Evolutionary conservation across 2,888 invertebrate genomes (phyloP).

Genomic region (Siphlonurus alternatus): DNA sequence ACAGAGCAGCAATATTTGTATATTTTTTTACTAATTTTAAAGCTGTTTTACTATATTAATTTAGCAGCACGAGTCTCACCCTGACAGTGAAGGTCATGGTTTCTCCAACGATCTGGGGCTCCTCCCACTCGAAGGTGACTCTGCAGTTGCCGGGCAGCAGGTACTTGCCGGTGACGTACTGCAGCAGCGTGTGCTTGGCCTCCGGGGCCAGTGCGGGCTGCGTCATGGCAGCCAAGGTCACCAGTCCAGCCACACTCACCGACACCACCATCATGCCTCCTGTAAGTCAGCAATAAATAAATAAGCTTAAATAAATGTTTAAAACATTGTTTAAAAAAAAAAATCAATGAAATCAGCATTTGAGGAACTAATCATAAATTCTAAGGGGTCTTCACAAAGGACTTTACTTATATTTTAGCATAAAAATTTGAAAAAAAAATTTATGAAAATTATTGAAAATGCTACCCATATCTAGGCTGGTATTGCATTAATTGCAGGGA

Average conservation of each 20-base stretch:
- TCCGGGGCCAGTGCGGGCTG: slow-evolving; percentile 80
- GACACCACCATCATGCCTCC: slow-evolving; percentile 83
- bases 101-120: slow-evolving; percentile 76
- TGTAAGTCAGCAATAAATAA: slow-evolving; percentile 21
- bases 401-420: not conserved
- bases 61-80: no score
- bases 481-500: no score
- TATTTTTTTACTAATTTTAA: not conserved
- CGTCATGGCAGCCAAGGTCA: slow-evolving; percentile 80
- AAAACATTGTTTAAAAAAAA: not conserved
- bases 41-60: no score
- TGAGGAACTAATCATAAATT: no score
- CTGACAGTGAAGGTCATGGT: slow-evolving; percentile 79
- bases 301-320: not conserved
- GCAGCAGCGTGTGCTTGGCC: slow-evolving; percentile 73
- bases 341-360: not conserved
- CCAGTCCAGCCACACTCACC: slow-evolving; percentile 73
- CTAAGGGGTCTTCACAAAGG: no score
- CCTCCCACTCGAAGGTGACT: slow-evolving; percentile 80
- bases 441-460: no score
- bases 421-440: no score
- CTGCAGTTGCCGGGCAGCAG: slow-evolving; percentile 73
- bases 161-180: slow-evolving; percentile 85
- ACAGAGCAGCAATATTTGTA: not conserved
- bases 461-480: no score